Evolutionary conservation across 2,797 vertebrate genomes (phyloP).

Genomic region (Hippocampus kuda): DNA sequence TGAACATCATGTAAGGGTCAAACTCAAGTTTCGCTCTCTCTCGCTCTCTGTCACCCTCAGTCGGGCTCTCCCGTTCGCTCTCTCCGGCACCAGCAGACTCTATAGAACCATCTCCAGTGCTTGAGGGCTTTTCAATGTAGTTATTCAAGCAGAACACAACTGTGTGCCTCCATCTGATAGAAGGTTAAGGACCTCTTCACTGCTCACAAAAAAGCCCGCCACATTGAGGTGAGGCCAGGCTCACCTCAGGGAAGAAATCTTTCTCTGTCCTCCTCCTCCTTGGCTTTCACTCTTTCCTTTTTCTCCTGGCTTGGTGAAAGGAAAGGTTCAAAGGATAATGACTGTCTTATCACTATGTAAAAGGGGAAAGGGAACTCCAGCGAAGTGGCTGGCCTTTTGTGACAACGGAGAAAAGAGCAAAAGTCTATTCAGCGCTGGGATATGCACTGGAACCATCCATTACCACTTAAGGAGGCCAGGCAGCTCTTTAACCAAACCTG

Average conservation of each 20-base stretch:
- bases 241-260: conserved; percentile 71
- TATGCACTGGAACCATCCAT: conserved; percentile 57
- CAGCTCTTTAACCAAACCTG: conserved; percentile 55
- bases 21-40: conserved; percentile 52
- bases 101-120: conserved; percentile 66
- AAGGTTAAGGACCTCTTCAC: conserved; percentile 75
- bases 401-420: conserved; percentile 68
- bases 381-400: conserved; percentile 70
- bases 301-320: conserved; percentile 61
- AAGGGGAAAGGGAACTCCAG: conserved; percentile 66
- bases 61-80: conserved; percentile 16
- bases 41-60: conserved; percentile 12
- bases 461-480: conserved; percentile 48
- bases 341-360: conserved; percentile 73
- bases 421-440: conserved; percentile 56
- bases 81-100: conserved; percentile 54
- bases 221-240: conserved; percentile 61
- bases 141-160: conserved; percentile 71
- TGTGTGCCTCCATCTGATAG: conserved; percentile 73
- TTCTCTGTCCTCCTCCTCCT: conserved; percentile 62
- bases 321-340: conserved; percentile 72
- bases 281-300: conserved; percentile 61
- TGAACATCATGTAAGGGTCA: conserved; percentile 64
- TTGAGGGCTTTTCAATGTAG: conserved; percentile 70
- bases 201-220: conserved; percentile 66